phyloP scores from a whole-genome alignment of 2,797 vertebrate genomes.

The Oryzias dopingdopingensis region DNA sequence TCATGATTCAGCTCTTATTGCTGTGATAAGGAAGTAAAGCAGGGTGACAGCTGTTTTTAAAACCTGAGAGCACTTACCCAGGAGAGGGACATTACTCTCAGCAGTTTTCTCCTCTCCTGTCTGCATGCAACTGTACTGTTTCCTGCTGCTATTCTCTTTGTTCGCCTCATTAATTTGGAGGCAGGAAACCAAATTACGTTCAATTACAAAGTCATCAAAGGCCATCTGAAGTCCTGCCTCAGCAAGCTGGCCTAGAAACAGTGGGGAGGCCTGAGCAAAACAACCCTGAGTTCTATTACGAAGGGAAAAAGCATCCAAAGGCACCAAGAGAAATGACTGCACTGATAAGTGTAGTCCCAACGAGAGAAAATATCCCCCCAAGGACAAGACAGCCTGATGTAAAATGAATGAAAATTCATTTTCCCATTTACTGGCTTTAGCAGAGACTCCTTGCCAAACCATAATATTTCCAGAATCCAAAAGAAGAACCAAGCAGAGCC shows the following conservation, averaged over 20 bases:
- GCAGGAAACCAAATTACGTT: conserved; percentile 79
- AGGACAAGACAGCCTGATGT: conserved; percentile 1
- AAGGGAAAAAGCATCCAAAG: conserved; percentile 13
- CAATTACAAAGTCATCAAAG: conserved; percentile 80
- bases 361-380: conserved; percentile 11
- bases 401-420: conserved; percentile 27
- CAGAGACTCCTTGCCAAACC: conserved; percentile 38
- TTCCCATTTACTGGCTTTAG: conserved; percentile 31
- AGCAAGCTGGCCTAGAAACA: conserved; percentile 53
- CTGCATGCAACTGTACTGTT: conserved; percentile 53
- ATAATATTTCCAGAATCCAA: conserved; percentile 16
- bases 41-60: conserved; percentile 61
- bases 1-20: conserved; percentile 56
- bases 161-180: conserved; percentile 78
- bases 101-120: conserved; percentile 20
- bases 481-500: too few species aligned
- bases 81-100: conserved; percentile 3
- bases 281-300: conserved; percentile 9
- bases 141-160: conserved; percentile 54
- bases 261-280: conserved; percentile 1
- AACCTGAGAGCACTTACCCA: conserved; percentile 42
- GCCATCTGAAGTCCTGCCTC: conserved; percentile 74
- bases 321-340: conserved; percentile 26
- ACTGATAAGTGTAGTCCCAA: conserved; percentile 9
- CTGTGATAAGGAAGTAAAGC: conserved; percentile 44